phyloP scores from a whole-genome alignment of 2,797 vertebrate species.

The Garrulus glandarius region DNA sequence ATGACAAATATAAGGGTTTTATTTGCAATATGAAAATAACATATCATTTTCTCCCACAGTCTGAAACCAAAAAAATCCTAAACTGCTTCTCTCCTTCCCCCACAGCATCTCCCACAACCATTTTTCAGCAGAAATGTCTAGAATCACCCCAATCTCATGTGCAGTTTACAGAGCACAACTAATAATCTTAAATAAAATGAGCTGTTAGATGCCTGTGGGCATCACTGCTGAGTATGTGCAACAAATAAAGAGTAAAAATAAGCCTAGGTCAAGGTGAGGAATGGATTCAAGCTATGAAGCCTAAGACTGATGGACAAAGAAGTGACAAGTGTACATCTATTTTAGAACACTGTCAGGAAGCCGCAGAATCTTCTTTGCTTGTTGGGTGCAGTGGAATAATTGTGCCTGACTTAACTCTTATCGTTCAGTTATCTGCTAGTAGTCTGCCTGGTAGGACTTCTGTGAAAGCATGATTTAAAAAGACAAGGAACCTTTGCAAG shows the following conservation, averaged over 20 bases:
- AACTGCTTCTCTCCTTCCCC: neutral
- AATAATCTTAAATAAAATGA: neutral
- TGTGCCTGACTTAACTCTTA: neutral
- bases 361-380: constrained; percentile 4
- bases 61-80: neutral
- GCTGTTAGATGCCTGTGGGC: neutral
- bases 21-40: neutral
- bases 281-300: neutral
- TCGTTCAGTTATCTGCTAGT: neutral
- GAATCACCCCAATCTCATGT: neutral
- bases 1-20: neutral
- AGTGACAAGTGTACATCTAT: constrained; percentile 10
- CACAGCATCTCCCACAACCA: neutral
- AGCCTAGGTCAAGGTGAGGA: neutral
- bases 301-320: neutral
- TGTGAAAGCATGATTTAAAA: neutral
- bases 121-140: neutral
- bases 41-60: neutral
- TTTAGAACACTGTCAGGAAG: constrained; percentile 15
- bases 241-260: neutral
- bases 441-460: neutral
- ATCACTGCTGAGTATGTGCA: neutral
- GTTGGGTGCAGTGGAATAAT: constrained; percentile 28
- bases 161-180: neutral
- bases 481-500: constrained; percentile 2